phyloP scores from a whole-genome alignment of 2,797 vertebrate genomes.

The Vireo griseus region DNA sequence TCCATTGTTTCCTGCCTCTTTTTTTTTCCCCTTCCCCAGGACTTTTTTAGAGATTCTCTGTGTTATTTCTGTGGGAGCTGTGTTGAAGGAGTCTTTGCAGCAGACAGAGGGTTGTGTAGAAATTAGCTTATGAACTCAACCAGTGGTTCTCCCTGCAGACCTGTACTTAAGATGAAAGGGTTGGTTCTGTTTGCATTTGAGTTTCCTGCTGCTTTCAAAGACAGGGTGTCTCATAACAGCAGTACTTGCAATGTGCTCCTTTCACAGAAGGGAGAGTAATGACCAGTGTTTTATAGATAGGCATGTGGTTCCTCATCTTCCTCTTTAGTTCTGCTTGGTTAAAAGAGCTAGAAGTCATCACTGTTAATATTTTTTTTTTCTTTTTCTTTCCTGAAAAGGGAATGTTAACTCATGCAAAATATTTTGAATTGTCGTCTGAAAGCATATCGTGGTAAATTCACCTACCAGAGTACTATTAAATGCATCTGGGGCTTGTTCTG shows the following conservation, averaged over 20 bases:
- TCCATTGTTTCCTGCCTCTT: conserved; percentile 8
- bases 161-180: background rate
- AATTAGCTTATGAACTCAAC: background rate
- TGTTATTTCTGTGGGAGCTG: background rate
- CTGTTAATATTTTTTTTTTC: background rate
- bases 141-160: background rate
- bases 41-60: background rate
- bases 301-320: background rate
- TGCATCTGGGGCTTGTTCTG: background rate
- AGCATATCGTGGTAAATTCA: fast-evolving
- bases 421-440: background rate
- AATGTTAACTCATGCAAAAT: background rate
- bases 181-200: background rate
- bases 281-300: background rate
- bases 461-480: background rate
- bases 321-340: background rate
- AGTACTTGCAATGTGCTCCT: background rate
- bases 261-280: background rate
- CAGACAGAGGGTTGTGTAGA: background rate
- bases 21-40: background rate
- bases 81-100: background rate
- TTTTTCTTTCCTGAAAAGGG: background rate
- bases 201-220: background rate
- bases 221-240: background rate
- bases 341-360: background rate